A percentile compares a stretch with the other conserved stretches of the same genome.
Evolutionary conservation across 1,140 invertebrate species (phyloP).

Genomic region (Mactra quadrangularis): DNA sequence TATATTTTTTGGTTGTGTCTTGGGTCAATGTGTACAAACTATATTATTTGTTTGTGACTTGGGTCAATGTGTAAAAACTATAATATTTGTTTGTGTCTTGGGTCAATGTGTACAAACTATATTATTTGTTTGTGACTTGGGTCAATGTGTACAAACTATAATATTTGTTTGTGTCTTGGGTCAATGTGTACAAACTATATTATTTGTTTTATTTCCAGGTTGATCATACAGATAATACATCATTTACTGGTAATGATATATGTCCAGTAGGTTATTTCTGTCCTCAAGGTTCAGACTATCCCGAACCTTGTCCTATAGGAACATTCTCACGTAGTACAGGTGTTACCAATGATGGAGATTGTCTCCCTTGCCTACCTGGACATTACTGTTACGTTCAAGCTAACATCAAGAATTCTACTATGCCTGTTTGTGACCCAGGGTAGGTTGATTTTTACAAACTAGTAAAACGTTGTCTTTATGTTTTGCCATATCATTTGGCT

Average conservation of each 20-base stretch:
- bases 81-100: too few species aligned
- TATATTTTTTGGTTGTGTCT: too few species aligned
- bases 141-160: too few species aligned
- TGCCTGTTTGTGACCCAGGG: conserved; percentile 78
- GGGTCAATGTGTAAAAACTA: too few species aligned
- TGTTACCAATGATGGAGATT: conserved; percentile 70
- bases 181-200: too few species aligned
- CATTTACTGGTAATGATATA: conserved; percentile 79
- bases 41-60: too few species aligned
- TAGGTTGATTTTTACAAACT: conserved; percentile 58
- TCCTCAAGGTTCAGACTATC: conserved; percentile 77
- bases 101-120: too few species aligned
- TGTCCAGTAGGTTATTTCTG: conserved; percentile 82
- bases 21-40: too few species aligned
- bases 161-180: too few species aligned
- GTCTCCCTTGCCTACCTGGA: conserved; percentile 82
- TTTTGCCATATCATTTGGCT: too few species aligned
- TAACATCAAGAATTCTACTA: conserved; percentile 71
- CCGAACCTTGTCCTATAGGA: conserved; percentile 78
- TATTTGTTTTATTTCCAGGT: conserved; percentile 71
- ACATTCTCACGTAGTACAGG: conserved; percentile 75
- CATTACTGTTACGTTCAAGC: conserved; percentile 85
- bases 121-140: too few species aligned
- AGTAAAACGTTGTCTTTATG: too few species aligned
- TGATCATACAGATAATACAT: conserved; percentile 69